phyloP scores from a whole-genome alignment of 2,888 invertebrate species.

The Hipparchia sbordonii region DNA sequence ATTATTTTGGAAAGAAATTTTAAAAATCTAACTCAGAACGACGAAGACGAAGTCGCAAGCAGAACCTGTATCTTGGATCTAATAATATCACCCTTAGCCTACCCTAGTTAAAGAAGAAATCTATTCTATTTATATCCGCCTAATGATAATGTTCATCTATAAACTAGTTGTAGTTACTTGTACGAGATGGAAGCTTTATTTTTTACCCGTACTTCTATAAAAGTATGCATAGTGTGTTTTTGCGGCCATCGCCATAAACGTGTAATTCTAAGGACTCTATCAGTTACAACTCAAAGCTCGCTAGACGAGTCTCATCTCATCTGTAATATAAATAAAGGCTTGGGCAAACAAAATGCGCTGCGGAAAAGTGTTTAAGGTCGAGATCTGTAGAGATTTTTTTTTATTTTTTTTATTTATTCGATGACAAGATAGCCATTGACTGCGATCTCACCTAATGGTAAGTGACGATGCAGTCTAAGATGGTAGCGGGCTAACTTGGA shows the following conservation, averaged over 20 bases:
- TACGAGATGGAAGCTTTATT: background rate
- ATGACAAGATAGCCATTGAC: too few relatives aligned
- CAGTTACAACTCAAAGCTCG: background rate
- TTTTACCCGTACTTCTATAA: background rate
- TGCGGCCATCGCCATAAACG: background rate
- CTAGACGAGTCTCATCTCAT: background rate
- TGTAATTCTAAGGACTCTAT: constrained; percentile 11
- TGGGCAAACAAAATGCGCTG: background rate
- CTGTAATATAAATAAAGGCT: constrained; percentile 2
- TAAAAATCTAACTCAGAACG: too few relatives aligned
- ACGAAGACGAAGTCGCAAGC: too few relatives aligned
- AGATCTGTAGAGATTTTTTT: too few relatives aligned
- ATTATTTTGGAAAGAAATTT: too few relatives aligned
- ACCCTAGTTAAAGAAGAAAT: too few relatives aligned
- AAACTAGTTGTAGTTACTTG: background rate
- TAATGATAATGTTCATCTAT: constrained; percentile 7
- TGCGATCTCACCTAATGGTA: too few relatives aligned
- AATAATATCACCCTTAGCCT: too few relatives aligned
- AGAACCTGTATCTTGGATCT: too few relatives aligned
- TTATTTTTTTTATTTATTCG: too few relatives aligned
- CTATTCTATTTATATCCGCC: background rate
- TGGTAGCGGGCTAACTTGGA: too few relatives aligned
- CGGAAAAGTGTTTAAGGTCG: background rate
- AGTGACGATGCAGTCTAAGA: too few relatives aligned
- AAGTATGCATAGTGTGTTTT: background rate